These are phyloP conservation scores for Spisula solida DNA, from an alignment of 2,888 invertebrate species.

Conservation along the genomic window DNA sequence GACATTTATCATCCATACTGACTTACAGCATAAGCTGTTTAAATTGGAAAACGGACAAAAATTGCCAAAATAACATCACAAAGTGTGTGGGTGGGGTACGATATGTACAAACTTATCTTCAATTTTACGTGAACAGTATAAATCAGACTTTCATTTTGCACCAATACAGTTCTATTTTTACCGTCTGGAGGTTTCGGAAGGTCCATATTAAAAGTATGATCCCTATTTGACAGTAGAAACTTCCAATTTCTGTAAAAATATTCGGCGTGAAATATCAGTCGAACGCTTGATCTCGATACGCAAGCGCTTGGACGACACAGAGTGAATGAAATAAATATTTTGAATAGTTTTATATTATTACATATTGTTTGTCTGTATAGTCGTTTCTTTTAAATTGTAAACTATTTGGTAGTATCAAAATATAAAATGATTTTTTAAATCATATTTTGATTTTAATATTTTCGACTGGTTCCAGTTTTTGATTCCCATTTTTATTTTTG, in stretches of 20 bases:
- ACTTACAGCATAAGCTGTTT: too few species aligned
- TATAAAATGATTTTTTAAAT: neutral
- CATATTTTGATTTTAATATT: neutral
- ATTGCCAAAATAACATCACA: too few species aligned
- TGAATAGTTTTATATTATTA: too few species aligned
- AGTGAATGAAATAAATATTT: neutral
- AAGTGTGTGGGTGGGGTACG: slow-evolving; percentile 16
- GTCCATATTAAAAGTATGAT: slow-evolving; percentile 63
- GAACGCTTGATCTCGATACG: slow-evolving; percentile 13
- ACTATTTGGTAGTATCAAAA: neutral
- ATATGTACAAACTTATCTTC: neutral
- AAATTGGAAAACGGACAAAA: too few species aligned
- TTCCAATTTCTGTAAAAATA: neutral
- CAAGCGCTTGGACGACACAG: neutral
- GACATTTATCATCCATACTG: too few species aligned
- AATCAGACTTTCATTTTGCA: neutral
- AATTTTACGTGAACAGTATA: neutral
- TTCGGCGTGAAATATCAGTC: neutral
- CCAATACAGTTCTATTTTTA: slow-evolving; percentile 9
- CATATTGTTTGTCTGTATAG: neutral
- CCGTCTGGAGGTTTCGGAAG: slow-evolving; percentile 75
- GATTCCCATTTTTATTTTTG: neutral
- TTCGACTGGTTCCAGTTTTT: neutral
- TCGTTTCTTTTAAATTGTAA: neutral
- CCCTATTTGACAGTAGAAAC: too few species aligned